Evolutionary conservation across 2,888 invertebrate species (phyloP).

Genomic region (Leptopilina drosophilae): DNA sequence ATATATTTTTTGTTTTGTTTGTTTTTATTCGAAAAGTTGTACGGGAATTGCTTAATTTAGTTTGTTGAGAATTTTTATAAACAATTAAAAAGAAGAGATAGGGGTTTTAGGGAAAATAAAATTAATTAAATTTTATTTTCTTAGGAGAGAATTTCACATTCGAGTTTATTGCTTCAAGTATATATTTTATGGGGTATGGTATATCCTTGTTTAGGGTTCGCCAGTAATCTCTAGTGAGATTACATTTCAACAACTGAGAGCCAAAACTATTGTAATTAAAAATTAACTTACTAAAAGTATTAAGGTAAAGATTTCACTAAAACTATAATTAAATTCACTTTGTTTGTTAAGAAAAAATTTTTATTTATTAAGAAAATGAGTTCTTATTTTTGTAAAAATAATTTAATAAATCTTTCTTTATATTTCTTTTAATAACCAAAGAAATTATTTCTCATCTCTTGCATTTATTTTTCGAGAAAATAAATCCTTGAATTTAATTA

Average conservation of each 20-base stretch:
- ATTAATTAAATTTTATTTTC: slow-evolving; percentile 13
- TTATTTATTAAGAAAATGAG: too few species aligned
- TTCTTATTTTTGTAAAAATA: too few species aligned
- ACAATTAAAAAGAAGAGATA: not conserved
- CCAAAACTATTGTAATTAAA: not conserved
- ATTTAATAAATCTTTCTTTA: too few species aligned
- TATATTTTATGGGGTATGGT: not conserved
- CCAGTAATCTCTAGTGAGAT: slow-evolving; percentile 12
- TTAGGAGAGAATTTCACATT: not conserved
- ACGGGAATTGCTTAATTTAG: not conserved
- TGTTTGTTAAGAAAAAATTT: too few species aligned
- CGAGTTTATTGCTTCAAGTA: not conserved
- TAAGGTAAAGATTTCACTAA: too few species aligned
- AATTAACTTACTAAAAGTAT: not conserved
- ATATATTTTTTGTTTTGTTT: too few species aligned
- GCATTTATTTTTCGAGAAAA: too few species aligned
- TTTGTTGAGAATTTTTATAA: not conserved
- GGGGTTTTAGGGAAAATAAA: not conserved
- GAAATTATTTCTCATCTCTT: too few species aligned
- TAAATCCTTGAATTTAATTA: too few species aligned
- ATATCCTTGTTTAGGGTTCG: slow-evolving; percentile 10
- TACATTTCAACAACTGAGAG: slow-evolving; percentile 5
- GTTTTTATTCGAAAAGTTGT: too few species aligned
- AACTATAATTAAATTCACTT: too few species aligned
- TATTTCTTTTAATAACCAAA: too few species aligned